Evolutionary conservation across 2,113 vertebrate genomes (phyloP), one percentile per base, ranked within the genome.

Genomic region (Podarcis raffonei): DNA sequence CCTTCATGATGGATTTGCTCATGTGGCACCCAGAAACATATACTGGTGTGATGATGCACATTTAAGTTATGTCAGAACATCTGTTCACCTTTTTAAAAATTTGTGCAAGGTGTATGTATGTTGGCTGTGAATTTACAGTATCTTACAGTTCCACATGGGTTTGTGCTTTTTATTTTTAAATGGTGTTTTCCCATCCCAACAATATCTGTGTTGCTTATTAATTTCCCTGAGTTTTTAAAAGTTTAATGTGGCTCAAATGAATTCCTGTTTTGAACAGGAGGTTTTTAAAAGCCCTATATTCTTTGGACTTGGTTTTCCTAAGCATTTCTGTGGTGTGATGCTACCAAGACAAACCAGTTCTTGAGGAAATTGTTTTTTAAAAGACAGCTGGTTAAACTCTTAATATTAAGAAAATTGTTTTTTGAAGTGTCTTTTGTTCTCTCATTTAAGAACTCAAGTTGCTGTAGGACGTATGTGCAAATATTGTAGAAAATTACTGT

Each of bases 401-500:
- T 90, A 16, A 78, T 37, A 86, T 48, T 71, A 83, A 90, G 18
- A n/a, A 81, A 77, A 7, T 25, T 27, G 83, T 82, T 87, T 87
- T 86, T 84, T 57, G n/a, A 74, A 57, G 39, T 84, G 90, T 78
- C 68, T 81, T 88, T 77, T 90, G 80, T 80, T 25, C 35, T 13
- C 91, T 27, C 68, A 1, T 30, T 0, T 84, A 4, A 13, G 83
- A 76, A 84, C 25, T 42, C 32, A 57, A 23, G 16, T 93, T 83
- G 90, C 86, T 88, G 92, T 93, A 93, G 91, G 89, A 3, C 53
- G 83, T 25, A 7, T 0, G 0, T 91, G 87, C 87, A 53, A 82
- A 86, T 35, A 83, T 13, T 6, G 48, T 3, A 76, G 81, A 90
- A 90, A 81, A 83, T 32, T 89, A 94, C 94, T 95, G 93, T 96